Conservation (phyloP, 2,888 invertebrate genomes). For the Theodoxus fluviatilis region DNA sequence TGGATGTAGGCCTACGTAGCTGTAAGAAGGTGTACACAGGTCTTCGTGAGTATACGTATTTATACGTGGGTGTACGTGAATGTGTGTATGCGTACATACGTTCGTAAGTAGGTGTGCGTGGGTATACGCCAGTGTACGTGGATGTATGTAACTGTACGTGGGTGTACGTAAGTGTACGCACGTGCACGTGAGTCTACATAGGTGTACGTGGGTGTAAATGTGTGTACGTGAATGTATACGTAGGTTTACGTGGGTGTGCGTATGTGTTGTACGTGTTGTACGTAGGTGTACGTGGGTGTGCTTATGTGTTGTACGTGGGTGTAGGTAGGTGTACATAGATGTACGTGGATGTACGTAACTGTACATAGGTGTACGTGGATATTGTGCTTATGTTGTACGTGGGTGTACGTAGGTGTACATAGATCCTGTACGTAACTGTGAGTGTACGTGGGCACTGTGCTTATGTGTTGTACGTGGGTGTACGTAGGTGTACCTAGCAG, state of each 20-base stretch:
- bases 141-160: neutral
- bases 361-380: no score
- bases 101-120: conserved; percentile 7
- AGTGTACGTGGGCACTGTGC: no score
- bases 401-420: no score
- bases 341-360: no score
- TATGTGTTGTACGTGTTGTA: neutral
- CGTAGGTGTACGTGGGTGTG: neutral
- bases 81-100: neutral
- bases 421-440: no score
- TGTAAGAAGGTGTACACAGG: conserved; percentile 8
- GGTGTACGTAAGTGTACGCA: neutral
- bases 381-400: no score
- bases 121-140: neutral
- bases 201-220: neutral
- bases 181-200: neutral
- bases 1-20: neutral
- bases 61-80: conserved; percentile 3
- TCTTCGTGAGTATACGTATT: conserved; percentile 9
- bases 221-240: neutral
- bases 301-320: no score
- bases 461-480: no score
- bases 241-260: neutral
- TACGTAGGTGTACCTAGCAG: no score
- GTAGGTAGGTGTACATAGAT: no score